These are phyloP conservation scores for Neoniphon sammara DNA, from an alignment of 2,797 vertebrate genomes.

Conservation along the genomic window DNA sequence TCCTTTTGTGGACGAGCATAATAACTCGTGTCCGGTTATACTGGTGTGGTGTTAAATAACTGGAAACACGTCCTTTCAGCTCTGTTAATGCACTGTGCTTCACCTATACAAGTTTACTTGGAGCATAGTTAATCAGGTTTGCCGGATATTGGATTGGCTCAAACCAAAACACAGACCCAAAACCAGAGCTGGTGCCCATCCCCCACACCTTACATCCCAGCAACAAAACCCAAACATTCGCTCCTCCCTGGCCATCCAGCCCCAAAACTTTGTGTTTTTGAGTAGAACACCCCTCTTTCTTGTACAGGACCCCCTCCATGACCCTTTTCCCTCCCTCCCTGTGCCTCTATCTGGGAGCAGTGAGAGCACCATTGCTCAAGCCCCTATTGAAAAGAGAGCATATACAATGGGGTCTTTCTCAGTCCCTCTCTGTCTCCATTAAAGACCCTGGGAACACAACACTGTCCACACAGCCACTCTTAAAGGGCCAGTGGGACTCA, in stretches of 20 bases:
- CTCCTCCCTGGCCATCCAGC: conserved; percentile 44
- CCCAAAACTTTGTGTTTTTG: conserved; percentile 69
- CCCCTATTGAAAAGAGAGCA: conserved; percentile 79
- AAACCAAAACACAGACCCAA: conserved; percentile 36
- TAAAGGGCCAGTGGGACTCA: conserved; percentile 79
- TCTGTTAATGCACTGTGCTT: conserved; percentile 43
- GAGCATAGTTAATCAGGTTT: conserved; percentile 36
- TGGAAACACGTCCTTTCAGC: conserved; percentile 6
- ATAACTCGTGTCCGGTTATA: conserved; percentile 13
- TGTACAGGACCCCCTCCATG: conserved; percentile 68
- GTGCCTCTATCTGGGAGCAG: conserved; percentile 72
- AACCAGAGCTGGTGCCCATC: conserved; percentile 36
- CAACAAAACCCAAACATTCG: conserved; percentile 60
- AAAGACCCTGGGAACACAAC: conserved; percentile 85
- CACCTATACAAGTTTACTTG: conserved; percentile 1
- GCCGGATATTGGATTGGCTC: conserved; percentile 33
- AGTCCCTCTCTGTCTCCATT: conserved; percentile 80
- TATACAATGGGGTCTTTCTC: conserved; percentile 87
- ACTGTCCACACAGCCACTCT: conserved; percentile 75
- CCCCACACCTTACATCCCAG: conserved; percentile 36
- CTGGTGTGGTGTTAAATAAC: not conserved
- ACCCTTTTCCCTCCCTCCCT: conserved; percentile 60
- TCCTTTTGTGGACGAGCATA: conserved; percentile 14
- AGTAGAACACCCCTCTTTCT: conserved; percentile 69
- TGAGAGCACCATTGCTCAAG: conserved; percentile 78